Percentiles rank a stretch among this genome's conserved stretches.
These are phyloP conservation scores for Brachionus rubens DNA, from an alignment of 1,140 invertebrate species.

Conservation along the genomic window DNA sequence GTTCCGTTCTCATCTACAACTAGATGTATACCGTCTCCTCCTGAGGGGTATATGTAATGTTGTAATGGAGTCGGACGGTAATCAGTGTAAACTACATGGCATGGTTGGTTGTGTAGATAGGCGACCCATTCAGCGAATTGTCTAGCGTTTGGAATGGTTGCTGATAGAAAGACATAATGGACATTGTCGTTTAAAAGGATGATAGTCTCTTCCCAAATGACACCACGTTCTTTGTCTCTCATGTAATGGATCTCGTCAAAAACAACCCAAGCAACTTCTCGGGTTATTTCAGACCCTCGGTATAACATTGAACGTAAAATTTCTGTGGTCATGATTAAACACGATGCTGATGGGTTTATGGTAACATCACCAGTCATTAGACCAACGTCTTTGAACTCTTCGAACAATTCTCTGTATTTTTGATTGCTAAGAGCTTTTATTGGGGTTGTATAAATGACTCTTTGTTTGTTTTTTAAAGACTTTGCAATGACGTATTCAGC, in stretches of 20 bases:
- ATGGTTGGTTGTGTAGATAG: slow-evolving; percentile 85
- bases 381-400: slow-evolving; percentile 94
- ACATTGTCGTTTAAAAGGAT: slow-evolving; percentile 96
- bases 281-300: slow-evolving; percentile 89
- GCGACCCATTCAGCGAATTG: slow-evolving; percentile 98
- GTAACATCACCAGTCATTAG: slow-evolving; percentile 98
- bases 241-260: slow-evolving; percentile 99
- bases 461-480: slow-evolving; percentile 70
- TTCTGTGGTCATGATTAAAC: slow-evolving; percentile 99
- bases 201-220: slow-evolving; percentile 97
- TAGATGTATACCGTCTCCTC: slow-evolving; percentile 88
- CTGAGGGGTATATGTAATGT: slow-evolving; percentile 94
- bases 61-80: slow-evolving; percentile 93
- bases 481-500: slow-evolving; percentile 80
- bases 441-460: slow-evolving; percentile 98
- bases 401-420: slow-evolving; percentile 95
- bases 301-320: slow-evolving; percentile 98
- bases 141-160: slow-evolving; percentile 96
- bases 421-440: slow-evolving; percentile 99
- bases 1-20: slow-evolving; percentile 89
- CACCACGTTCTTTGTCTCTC: slow-evolving; percentile 96
- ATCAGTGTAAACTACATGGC: slow-evolving; percentile 98
- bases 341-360: slow-evolving; percentile 93
- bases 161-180: slow-evolving; percentile 96
- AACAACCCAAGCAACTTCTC: slow-evolving; percentile 98